phyloP scores from a whole-genome alignment of 2,797 vertebrate genomes.

The Sandelia bainsii region DNA sequence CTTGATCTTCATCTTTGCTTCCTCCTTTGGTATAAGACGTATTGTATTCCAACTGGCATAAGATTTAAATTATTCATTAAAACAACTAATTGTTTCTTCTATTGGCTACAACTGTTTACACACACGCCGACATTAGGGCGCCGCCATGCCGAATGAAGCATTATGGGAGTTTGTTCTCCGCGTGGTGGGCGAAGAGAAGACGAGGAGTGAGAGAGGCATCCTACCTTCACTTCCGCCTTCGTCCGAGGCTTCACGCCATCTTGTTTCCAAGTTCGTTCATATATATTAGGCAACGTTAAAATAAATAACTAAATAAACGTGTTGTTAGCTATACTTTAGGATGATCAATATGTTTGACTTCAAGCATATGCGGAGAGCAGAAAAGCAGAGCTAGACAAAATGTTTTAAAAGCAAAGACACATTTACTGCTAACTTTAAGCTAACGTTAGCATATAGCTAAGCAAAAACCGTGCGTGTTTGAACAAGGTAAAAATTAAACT shows the following conservation, averaged over 20 bases:
- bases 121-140: constrained; percentile 78
- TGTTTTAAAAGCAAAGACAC: too few relatives aligned
- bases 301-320: not conserved
- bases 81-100: not conserved
- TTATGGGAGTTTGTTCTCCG: constrained; percentile 68
- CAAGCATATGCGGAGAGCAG: too few relatives aligned
- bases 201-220: not conserved
- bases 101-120: constrained; percentile 56
- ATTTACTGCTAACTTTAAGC: too few relatives aligned
- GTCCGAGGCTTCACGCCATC: not conserved
- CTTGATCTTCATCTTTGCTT: constrained; percentile 90
- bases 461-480: too few relatives aligned
- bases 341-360: too few relatives aligned
- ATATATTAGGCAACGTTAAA: not conserved
- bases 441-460: too few relatives aligned
- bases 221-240: constrained; percentile 45
- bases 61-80: constrained; percentile 33
- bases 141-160: constrained; percentile 85
- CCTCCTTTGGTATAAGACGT: not conserved
- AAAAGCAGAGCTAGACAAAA: too few relatives aligned
- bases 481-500: too few relatives aligned
- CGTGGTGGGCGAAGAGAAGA: constrained; percentile 38
- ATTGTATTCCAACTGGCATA: not conserved
- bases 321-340: too few relatives aligned
- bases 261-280: not conserved